Evolutionary conservation across 2,888 invertebrate genomes (phyloP).

Genomic region (Allygus modestus): DNA sequence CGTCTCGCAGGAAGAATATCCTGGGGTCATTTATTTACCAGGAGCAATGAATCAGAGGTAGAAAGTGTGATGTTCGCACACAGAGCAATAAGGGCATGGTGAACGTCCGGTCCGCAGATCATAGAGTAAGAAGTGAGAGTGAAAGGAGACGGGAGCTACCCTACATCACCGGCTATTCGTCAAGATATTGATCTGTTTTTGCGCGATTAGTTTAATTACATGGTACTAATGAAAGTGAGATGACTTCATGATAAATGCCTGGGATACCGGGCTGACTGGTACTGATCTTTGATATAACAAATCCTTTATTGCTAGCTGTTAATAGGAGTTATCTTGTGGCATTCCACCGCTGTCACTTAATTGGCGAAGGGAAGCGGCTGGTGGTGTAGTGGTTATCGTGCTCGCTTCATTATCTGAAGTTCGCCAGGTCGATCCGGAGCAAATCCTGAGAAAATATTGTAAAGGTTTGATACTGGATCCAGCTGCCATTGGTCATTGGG

Average conservation of each 20-base stretch:
- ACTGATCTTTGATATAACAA: not conserved
- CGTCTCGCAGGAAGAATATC: too few species aligned
- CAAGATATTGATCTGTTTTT: conserved; percentile 31
- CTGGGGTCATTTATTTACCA: not conserved
- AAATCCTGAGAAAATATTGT: too few species aligned
- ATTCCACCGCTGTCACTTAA: too few species aligned
- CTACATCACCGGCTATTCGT: not conserved
- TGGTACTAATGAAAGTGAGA: conserved; percentile 4
- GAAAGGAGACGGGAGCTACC: not conserved
- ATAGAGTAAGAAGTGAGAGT: conserved; percentile 30
- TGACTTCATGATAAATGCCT: not conserved
- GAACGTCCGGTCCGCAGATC: conserved; percentile 14
- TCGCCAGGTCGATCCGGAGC: too few species aligned
- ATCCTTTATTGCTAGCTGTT: not conserved
- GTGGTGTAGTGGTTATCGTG: too few species aligned
- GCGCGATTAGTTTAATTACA: conserved; percentile 3
- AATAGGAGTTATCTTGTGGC: too few species aligned
- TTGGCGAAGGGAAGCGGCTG: too few species aligned
- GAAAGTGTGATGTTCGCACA: conserved; percentile 39
- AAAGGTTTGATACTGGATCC: too few species aligned
- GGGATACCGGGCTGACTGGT: not conserved
- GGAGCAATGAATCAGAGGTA: conserved; percentile 15
- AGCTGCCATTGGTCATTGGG: too few species aligned
- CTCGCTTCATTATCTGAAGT: too few species aligned
- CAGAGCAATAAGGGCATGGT: not conserved